Evolutionary conservation across 2,113 vertebrate species (phyloP).

Genomic region (Axis porcinus): DNA sequence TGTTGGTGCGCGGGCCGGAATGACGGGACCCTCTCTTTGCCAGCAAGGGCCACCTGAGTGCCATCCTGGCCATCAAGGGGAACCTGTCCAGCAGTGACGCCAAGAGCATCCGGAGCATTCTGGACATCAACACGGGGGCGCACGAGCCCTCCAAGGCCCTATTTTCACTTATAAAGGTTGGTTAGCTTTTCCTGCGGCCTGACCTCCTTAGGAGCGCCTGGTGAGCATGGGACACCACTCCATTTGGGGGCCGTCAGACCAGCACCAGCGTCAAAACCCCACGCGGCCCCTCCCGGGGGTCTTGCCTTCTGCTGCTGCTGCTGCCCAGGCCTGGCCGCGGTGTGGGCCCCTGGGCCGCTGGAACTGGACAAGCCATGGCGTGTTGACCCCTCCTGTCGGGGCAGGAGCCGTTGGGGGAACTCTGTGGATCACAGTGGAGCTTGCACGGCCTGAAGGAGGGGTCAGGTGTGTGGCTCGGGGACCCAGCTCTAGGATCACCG

Average conservation of each 20-base stretch:
- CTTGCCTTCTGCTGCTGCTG: not conserved
- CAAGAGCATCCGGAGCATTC: slow-evolving; percentile 81
- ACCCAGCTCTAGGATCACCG: not conserved
- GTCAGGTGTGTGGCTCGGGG: not conserved
- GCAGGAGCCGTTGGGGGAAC: not conserved
- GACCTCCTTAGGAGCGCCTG: not conserved
- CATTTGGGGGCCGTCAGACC: too few species aligned
- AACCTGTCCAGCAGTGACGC: slow-evolving; percentile 80
- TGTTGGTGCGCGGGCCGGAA: accelerated
- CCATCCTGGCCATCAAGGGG: slow-evolving; percentile 86
- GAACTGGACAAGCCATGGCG: accelerated
- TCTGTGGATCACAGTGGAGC: too few species aligned
- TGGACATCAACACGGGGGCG: slow-evolving; percentile 63
- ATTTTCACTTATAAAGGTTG: slow-evolving; percentile 73
- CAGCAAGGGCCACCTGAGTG: slow-evolving; percentile 86
- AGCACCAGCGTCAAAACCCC: accelerated
- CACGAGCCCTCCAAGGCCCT: not conserved
- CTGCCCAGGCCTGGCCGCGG: not conserved
- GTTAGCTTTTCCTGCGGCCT: not conserved
- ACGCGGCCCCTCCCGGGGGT: accelerated
- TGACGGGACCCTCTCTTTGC: not conserved
- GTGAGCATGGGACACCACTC: accelerated
- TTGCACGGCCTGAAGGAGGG: accelerated
- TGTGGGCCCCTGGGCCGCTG: not conserved
- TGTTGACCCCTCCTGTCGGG: not conserved